Evolutionary conservation across 2,888 invertebrate genomes (phyloP).

Genomic region (Phortica magna): DNA sequence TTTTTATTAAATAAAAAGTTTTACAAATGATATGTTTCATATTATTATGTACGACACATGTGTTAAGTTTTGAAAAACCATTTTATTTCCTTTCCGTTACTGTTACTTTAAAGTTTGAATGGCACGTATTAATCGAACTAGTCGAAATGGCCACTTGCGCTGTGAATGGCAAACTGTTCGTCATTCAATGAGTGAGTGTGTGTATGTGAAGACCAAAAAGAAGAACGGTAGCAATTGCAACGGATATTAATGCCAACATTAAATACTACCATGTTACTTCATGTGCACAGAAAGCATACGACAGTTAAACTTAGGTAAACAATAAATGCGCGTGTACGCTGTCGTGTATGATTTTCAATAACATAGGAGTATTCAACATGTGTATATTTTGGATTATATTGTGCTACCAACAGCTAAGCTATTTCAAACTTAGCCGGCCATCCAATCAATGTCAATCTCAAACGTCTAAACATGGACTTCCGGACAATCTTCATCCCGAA

Average conservation of each 20-base stretch:
- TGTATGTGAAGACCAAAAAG: conserved; percentile 44
- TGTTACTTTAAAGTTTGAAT: conserved; percentile 18
- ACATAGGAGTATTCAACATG: too few species aligned
- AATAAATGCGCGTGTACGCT: conserved; percentile 30
- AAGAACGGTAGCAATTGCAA: conserved; percentile 62
- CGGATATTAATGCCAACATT: background rate
- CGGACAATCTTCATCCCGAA: conserved; percentile 81
- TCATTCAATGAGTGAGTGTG: conserved; percentile 46
- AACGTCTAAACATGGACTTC: conserved; percentile 76
- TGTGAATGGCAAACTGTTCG: conserved; percentile 57
- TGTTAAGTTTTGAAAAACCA: conserved; percentile 16
- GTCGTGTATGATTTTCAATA: too few species aligned
- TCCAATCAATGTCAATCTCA: background rate
- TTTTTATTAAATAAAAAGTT: conserved; percentile 36
- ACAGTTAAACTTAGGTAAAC: too few species aligned
- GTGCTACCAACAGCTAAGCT: too few species aligned
- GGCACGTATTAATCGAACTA: conserved; percentile 5
- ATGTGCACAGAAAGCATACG: too few species aligned
- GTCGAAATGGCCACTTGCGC: conserved; percentile 41
- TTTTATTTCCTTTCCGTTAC: background rate
- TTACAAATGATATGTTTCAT: conserved; percentile 48
- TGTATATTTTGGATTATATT: too few species aligned
- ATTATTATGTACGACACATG: background rate
- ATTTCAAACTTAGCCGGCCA: background rate
- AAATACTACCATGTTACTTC: too few species aligned